Conservation (phyloP, 2,888 invertebrate genomes). For the Lomographa bimaculata region DNA sequence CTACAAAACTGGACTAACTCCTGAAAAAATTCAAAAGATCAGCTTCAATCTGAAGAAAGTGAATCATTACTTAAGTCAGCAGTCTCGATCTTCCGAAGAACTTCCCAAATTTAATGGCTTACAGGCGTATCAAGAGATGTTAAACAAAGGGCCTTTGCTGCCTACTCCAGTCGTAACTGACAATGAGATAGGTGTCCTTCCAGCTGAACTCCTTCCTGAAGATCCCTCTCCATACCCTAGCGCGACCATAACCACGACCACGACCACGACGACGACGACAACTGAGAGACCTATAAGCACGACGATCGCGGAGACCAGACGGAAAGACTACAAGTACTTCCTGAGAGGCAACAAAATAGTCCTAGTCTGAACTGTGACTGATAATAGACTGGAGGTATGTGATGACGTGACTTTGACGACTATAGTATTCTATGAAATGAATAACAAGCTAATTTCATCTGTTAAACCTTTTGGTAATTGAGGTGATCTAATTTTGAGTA, state of each 20-base stretch:
- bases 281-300: constrained; percentile 48
- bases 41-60: constrained; percentile 65
- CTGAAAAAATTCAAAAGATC: constrained; percentile 73
- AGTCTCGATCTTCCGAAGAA: constrained; percentile 66
- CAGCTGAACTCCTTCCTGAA: constrained; percentile 64
- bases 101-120: constrained; percentile 54
- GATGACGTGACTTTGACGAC: constrained; percentile 28
- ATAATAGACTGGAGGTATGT: constrained; percentile 44
- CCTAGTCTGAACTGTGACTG: constrained; percentile 66
- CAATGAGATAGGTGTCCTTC: constrained; percentile 71
- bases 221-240: constrained; percentile 21
- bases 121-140: constrained; percentile 53
- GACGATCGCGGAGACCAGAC: constrained; percentile 53
- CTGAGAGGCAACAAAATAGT: constrained; percentile 78
- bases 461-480: too few species aligned
- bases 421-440: constrained; percentile 10
- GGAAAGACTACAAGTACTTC: constrained; percentile 73
- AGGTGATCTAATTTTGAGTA: too few species aligned
- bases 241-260: constrained; percentile 37
- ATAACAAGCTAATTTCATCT: neutral
- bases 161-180: constrained; percentile 71
- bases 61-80: constrained; percentile 54
- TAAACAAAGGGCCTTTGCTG: constrained; percentile 56
- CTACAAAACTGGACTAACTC: constrained; percentile 52
- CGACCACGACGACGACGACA: constrained; percentile 46